These are phyloP conservation scores for Drosophila dives DNA, from an alignment of 2,888 invertebrate genomes.

Conservation along the genomic window DNA sequence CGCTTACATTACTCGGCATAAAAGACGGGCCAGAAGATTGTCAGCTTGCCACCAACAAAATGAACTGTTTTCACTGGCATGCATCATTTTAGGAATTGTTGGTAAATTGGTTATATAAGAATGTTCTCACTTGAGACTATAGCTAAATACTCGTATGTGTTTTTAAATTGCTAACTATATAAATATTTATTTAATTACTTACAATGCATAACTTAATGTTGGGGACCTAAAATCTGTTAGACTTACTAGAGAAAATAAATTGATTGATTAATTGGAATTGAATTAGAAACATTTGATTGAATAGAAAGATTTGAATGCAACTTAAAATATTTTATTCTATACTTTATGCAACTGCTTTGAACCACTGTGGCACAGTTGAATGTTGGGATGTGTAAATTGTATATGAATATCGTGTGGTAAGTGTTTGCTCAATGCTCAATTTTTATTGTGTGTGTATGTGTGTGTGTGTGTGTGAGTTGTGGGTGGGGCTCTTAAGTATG, in stretches of 20 bases:
- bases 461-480: conserved; percentile 4
- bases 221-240: not conserved
- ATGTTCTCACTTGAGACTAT: not conserved
- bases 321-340: not conserved
- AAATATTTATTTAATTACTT: not conserved
- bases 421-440: conserved; percentile 52
- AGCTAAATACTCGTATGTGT: not conserved
- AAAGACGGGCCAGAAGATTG: conserved; percentile 34
- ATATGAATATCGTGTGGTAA: conserved; percentile 52
- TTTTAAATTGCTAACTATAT: not conserved
- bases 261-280: not conserved
- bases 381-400: conserved; percentile 36
- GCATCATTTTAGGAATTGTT: not conserved
- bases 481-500: not conserved
- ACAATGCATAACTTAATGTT: not conserved
- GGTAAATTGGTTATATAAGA: not conserved
- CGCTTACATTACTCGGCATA: conserved; percentile 58
- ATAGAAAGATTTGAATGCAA: not conserved
- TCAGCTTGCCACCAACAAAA: conserved; percentile 10
- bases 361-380: conserved; percentile 21
- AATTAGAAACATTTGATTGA: not conserved
- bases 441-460: conserved; percentile 30
- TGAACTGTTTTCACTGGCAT: conserved; percentile 28
- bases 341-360: not conserved
- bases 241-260: not conserved